Evolutionary conservation across 2,888 invertebrate genomes (phyloP).

Genomic region (Coenonympha glycerion): DNA sequence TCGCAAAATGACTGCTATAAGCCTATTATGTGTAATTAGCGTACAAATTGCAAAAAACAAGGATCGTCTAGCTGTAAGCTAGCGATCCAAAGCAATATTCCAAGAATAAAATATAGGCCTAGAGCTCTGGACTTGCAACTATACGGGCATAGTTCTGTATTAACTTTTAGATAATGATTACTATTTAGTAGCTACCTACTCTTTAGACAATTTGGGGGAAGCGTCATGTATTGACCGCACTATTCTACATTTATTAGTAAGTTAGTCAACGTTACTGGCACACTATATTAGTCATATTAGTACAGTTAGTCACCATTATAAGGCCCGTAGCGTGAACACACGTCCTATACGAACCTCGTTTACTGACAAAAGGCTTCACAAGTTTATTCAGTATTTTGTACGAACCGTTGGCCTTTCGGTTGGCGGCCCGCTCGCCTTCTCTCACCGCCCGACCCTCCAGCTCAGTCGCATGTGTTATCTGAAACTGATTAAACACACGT

Average conservation of each 20-base stretch:
- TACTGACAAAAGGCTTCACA: slow-evolving; percentile 30
- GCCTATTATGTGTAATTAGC: too few species aligned
- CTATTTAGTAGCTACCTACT: too few species aligned
- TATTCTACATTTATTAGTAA: background rate
- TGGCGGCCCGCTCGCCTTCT: slow-evolving; percentile 24
- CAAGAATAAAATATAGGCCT: too few species aligned
- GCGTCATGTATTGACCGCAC: too few species aligned
- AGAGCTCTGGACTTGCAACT: too few species aligned
- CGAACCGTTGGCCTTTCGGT: slow-evolving; percentile 34
- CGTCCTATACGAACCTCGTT: slow-evolving; percentile 28
- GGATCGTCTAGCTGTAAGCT: too few species aligned
- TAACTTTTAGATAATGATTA: too few species aligned
- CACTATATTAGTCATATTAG: background rate
- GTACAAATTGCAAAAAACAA: too few species aligned
- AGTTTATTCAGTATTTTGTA: slow-evolving; percentile 38
- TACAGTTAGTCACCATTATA: background rate
- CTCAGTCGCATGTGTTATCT: slow-evolving; percentile 24
- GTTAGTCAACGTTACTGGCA: background rate
- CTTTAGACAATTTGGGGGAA: too few species aligned
- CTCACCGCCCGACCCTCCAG: slow-evolving; percentile 16
- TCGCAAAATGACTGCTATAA: too few species aligned
- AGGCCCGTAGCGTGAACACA: background rate
- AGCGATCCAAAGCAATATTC: too few species aligned
- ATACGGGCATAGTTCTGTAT: too few species aligned
- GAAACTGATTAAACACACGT: slow-evolving; percentile 27